Evolutionary conservation across 2,113 vertebrate species (phyloP).

Genomic region (Podarcis cretensis): DNA sequence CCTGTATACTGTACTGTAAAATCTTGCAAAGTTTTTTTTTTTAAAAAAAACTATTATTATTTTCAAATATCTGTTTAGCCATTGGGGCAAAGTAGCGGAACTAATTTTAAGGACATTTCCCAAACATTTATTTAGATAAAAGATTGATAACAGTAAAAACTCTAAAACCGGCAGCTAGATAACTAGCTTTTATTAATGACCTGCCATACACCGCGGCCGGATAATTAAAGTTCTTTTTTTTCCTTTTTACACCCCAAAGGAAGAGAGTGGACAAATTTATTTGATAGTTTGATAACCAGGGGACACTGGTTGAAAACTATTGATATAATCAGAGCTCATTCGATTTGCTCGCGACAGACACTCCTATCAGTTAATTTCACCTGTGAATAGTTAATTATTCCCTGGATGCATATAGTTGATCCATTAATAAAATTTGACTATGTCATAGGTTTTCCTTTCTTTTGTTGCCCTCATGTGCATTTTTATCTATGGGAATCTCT

Average conservation of each 20-base stretch:
- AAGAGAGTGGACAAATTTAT: constrained; percentile 95
- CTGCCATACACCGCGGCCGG: constrained; percentile 90
- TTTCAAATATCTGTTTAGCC: constrained; percentile 83
- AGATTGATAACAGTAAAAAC: constrained; percentile 82
- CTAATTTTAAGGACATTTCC: constrained; percentile 89
- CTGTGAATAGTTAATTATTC: constrained; percentile 98
- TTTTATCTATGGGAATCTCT: constrained; percentile 77
- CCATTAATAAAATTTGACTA: constrained; percentile 96
- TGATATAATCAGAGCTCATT: constrained; percentile 92
- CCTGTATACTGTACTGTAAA: constrained; percentile 53
- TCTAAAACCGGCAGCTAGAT: constrained; percentile 87
- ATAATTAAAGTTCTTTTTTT: constrained; percentile 90
- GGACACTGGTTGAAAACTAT: constrained; percentile 87
- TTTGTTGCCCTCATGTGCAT: constrained; percentile 72
- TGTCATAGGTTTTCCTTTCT: constrained; percentile 82
- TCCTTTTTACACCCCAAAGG: constrained; percentile 72
- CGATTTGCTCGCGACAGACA: constrained; percentile 84
- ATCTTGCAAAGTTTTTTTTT: constrained; percentile 50
- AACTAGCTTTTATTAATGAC: constrained; percentile 99
- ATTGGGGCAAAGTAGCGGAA: constrained; percentile 82
- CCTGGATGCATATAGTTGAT: constrained; percentile 87
- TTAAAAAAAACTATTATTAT: constrained; percentile 17
- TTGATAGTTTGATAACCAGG: constrained; percentile 96
- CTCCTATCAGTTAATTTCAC: constrained; percentile 97
- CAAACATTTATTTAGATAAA: constrained; percentile 97